Evolutionary conservation across 2,888 invertebrate genomes (phyloP).

Genomic region (Rhamnusium bicolor): DNA sequence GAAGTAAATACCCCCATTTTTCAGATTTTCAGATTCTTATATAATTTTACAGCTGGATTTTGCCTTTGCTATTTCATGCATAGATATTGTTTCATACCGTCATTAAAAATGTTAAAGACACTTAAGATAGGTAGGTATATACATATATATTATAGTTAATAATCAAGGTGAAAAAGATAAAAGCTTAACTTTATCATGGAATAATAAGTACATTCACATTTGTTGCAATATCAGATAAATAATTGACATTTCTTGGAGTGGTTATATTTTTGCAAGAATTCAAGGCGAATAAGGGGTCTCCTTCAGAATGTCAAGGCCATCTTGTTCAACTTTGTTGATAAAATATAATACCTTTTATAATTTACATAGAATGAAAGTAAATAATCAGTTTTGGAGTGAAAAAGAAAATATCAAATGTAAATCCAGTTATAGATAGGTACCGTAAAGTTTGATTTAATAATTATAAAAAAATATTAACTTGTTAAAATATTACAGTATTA

Average conservation of each 20-base stretch:
- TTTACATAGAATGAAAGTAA: slow-evolving; percentile 45
- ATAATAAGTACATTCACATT: background rate
- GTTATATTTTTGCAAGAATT: slow-evolving; percentile 38
- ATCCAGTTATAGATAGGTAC: background rate
- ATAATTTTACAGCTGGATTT: too few relatives aligned
- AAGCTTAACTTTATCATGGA: too few relatives aligned
- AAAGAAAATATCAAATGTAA: background rate
- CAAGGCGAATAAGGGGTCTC: slow-evolving; percentile 33
- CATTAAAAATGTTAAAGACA: too few relatives aligned
- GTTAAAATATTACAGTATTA: too few relatives aligned
- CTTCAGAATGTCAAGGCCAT: slow-evolving; percentile 56
- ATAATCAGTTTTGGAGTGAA: background rate
- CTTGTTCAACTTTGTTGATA: slow-evolving; percentile 44
- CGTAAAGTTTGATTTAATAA: background rate
- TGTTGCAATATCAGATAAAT: background rate
- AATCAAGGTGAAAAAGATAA: too few relatives aligned
- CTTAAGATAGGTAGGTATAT: too few relatives aligned
- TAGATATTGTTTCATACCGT: too few relatives aligned
- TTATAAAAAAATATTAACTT: too few relatives aligned
- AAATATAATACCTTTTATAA: slow-evolving; percentile 1
- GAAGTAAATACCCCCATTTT: too few relatives aligned
- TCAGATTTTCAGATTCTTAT: too few relatives aligned
- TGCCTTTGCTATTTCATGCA: too few relatives aligned
- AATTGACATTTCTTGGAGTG: slow-evolving; percentile 1
- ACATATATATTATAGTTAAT: too few relatives aligned